phyloP scores from a whole-genome alignment of 2,113 vertebrate genomes.

The Ctenodactylus gundi region DNA sequence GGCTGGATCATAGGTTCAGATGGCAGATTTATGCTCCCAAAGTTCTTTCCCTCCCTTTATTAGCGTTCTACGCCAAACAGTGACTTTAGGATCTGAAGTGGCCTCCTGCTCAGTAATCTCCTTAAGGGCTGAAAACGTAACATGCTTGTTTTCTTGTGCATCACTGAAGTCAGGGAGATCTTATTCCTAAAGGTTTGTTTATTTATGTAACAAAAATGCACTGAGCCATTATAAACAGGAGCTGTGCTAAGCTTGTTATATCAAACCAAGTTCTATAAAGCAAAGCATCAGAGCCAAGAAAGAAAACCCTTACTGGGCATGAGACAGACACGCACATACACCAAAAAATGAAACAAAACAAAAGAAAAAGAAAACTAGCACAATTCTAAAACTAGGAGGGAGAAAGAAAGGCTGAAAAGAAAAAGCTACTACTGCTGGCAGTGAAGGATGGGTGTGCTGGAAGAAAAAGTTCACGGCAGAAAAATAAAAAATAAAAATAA shows the following conservation, averaged over 20 bases:
- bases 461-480: background rate
- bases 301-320: background rate
- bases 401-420: background rate
- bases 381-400: background rate
- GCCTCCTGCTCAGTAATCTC: background rate
- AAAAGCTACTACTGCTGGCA: background rate
- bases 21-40: background rate
- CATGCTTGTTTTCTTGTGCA: background rate
- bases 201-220: background rate
- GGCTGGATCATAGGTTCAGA: background rate
- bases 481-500: background rate
- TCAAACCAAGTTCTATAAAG: background rate
- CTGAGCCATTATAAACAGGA: background rate
- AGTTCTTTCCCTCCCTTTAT: background rate
- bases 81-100: background rate
- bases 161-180: background rate
- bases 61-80: background rate
- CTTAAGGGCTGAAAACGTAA: background rate
- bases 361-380: background rate
- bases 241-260: background rate
- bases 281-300: background rate
- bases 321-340: background rate
- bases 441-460: background rate
- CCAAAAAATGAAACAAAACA: too few species aligned
- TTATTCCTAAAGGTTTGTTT: background rate